These are phyloP conservation scores for Clarias laeviceps DNA, from an alignment of 2,797 vertebrate species.

Conservation along the genomic window DNA sequence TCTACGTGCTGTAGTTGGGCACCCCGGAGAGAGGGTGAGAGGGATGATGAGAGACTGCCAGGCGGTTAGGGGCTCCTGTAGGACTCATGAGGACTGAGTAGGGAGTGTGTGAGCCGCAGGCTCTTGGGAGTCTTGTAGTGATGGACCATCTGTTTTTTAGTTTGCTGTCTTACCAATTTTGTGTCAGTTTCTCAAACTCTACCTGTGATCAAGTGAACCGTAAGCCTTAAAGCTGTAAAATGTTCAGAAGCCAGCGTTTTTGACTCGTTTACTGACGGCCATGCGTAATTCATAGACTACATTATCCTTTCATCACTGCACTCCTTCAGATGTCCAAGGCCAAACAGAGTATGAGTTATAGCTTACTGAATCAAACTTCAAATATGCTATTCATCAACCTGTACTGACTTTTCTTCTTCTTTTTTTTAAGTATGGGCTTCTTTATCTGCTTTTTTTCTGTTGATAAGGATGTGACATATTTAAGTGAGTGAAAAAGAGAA, in stretches of 20 bases:
- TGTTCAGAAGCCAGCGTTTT: slow-evolving; percentile 18
- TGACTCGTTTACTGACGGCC: background rate
- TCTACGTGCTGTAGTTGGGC: slow-evolving; percentile 31
- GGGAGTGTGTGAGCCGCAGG: slow-evolving; percentile 34
- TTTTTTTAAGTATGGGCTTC: background rate
- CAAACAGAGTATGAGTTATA: background rate
- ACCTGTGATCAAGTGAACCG: slow-evolving; percentile 18
- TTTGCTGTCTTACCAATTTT: slow-evolving; percentile 39
- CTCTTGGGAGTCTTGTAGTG: slow-evolving; percentile 40
- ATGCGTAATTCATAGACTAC: background rate
- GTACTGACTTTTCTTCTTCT: background rate
- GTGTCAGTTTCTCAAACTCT: slow-evolving; percentile 32
- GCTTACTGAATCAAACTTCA: slow-evolving; percentile 10
- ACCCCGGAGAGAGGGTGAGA: slow-evolving; percentile 39
- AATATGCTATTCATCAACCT: background rate
- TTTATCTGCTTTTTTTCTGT: background rate
- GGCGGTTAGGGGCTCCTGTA: slow-evolving; percentile 39
- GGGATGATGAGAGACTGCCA: slow-evolving; percentile 29
- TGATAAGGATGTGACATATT: slow-evolving; percentile 20
- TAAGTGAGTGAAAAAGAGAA: slow-evolving; percentile 4
- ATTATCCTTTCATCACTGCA: background rate
- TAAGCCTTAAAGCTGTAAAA: slow-evolving; percentile 24
- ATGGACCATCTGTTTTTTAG: slow-evolving; percentile 54
- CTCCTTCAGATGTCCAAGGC: slow-evolving; percentile 4
- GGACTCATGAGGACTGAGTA: slow-evolving; percentile 17